Evolutionary conservation across 2,888 invertebrate species (phyloP).

Genomic region (Himalopsyche anomala): DNA sequence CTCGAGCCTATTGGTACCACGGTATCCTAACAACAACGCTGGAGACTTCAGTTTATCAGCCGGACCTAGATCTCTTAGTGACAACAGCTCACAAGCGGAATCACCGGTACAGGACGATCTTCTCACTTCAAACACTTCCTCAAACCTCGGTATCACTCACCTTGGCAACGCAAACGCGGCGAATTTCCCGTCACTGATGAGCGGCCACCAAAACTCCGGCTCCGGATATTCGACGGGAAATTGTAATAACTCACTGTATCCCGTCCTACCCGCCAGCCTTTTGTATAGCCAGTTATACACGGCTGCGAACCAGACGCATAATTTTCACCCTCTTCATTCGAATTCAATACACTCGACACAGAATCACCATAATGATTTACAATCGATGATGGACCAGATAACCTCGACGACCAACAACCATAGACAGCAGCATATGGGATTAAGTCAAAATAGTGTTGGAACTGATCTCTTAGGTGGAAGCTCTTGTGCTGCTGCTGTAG

Average conservation of each 20-base stretch:
- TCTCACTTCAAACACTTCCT: conserved; percentile 79
- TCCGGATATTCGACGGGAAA: conserved; percentile 78
- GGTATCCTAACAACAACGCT: conserved; percentile 79
- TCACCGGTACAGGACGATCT: conserved; percentile 89
- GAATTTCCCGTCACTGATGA: conserved; percentile 81
- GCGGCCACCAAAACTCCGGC: conserved; percentile 78
- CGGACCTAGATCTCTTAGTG: conserved; percentile 87
- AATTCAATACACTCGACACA: conserved; percentile 80
- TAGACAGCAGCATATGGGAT: conserved; percentile 72
- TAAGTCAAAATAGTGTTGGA: conserved; percentile 69
- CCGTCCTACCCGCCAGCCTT: conserved; percentile 88
- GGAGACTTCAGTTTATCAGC: conserved; percentile 80
- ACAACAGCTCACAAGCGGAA: conserved; percentile 89
- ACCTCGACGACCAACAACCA: conserved; percentile 80
- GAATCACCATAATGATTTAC: conserved; percentile 82
- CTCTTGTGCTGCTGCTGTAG: conserved; percentile 78
- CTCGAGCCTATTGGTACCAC: conserved; percentile 78
- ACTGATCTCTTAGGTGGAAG: conserved; percentile 76
- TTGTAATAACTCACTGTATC: conserved; percentile 85
- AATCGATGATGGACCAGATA: conserved; percentile 87
- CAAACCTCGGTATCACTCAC: conserved; percentile 78
- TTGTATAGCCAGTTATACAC: conserved; percentile 90
- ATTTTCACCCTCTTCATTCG: conserved; percentile 83
- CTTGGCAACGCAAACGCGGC: conserved; percentile 75
- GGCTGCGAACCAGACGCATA: conserved; percentile 85